Base-by-base conservation (phyloP, 2,888 invertebrate genomes). In the Leucozona laternaria region DNA sequence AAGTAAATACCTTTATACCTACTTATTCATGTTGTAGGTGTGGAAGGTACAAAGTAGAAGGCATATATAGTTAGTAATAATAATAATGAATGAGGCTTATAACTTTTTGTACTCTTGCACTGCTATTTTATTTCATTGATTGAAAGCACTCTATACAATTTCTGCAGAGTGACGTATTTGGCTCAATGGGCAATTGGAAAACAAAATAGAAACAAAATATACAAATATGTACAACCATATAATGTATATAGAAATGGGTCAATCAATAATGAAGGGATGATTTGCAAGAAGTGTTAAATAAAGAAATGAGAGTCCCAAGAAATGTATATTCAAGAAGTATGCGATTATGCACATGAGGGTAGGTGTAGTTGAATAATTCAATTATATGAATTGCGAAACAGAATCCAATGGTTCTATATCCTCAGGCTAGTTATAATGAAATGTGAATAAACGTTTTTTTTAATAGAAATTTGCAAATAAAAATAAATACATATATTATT, bases 211-310 rank as follows among this genome's bases (percentile, higher is more conserved):
- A 31, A 7, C 0, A 31, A 5, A 31, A 31, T 0, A 22, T 22
- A 60, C 0, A 6, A 1, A 22, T 6, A 60, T 25, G 15, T 7
- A 77, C n/a, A 20, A n/a, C n/a, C n/a, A n/a, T n/a, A n/a, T n/a
- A n/a, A n/a, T n/a, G n/a, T 22, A 60, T 37, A 60, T 60, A 20
- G 25, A 73, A 77, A 58, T 13, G 25, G 58, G 58, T 25, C 77
- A 77, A 77, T 77, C 68, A 77, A 77, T 77, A 77, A 37, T 53
- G 55, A 55, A 17, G 55, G 55, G 37, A 71, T 55, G 60, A 58
- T 22, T 58, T 58, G 58, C 58, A 28, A n/a, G n/a, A 58, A 58
- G 58, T 60, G 60, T 60, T 60, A 60, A 60, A 60, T 37, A 37
- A 60, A 60, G 37, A 37, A 60, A 60, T 15, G 37, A 37, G 37